Evolutionary conservation across 2,888 invertebrate species (phyloP), one percentile per base, ranked within the genome.

Genomic region (Leptodirus hochenwartii): DNA sequence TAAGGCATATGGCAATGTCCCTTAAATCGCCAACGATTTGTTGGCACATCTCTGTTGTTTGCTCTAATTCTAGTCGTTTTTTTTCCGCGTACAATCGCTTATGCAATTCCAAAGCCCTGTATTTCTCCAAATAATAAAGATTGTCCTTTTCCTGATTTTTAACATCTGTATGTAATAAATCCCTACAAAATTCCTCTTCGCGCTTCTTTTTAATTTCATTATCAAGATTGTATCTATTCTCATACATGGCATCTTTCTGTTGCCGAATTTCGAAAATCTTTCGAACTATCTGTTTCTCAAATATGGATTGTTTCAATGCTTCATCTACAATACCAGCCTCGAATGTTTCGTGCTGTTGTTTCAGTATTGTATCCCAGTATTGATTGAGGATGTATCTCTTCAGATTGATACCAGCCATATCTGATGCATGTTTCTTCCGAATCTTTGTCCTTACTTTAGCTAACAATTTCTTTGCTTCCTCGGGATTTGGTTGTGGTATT

Each of bases 251-350:
- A 22, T 64, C 58, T 20, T 64, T 64, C 39, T 69, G 64, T 27
- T 65, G 58, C 30, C 67, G 62, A 20, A 20, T 20, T 46, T 70
- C 67, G 49, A 64, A 63, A 33, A 74, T 52, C 51, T 69, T 69
- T 20, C 62, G 62, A 26, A 65, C 58, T 56, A 74, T 66, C 49
- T 67, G 66, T 45, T 71, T 73, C 43, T 75, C 75, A 46, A 66
- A 71, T 25, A 62, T 56, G 1, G 71, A 68, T 34, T 72, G 59
- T 41, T 66, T 65, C 46, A 70, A 49, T 4, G 71, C 58, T 40
- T 65, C 67, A 32, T 58, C 58, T 0, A 64, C 60, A 8, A 72
- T 50, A 9, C 58, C 53, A 24, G 52, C 50, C 37, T 69, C 64
- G 15, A 62, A 49, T 36, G 58, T 56, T 6, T 47, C 45, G 42